Base-by-base conservation (phyloP, 2,113 vertebrate genomes). In the Carlito syrichta region DNA sequence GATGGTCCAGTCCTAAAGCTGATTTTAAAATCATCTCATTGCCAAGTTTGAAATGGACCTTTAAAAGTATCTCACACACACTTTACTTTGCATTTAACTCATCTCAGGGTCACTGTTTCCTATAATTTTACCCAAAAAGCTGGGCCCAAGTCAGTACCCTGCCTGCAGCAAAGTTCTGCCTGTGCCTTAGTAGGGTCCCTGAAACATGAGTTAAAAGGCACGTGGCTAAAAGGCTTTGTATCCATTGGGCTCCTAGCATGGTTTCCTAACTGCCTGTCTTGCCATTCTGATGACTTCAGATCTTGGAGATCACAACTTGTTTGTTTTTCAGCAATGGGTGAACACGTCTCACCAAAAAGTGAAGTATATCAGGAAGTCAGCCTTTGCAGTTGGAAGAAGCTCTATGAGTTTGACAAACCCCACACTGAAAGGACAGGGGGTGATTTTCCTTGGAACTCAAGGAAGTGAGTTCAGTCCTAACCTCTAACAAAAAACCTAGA, bases 1-100 rank as follows among this genome's bases (percentile, higher is more conserved):
- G 45, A 66, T 19, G 63, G 25, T 22, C 40, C 2, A 6, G 6
- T 73, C 30, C 12, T 87, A 30, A 76, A 27, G 48, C 27, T 54
- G 63, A 90, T 63, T 85, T 66, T 69, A 68, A 92, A 95, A 66
- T 66, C 35, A 90, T 62, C 16, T 81, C 45, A 19, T 50, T 88
- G 63, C 48, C 77, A 66, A 92, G 52, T 95, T 90, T 71, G 35
- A 90, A 93, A 83, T 6, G 66, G 40, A 73, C 82, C 92, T 88
- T 73, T 38, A 62, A 90, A 85, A 73, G n/a, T 76, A 12, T 60
- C 48, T 58, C 32, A 16, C 38, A 68, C 14, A 68, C 6, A 71
- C 60, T 71, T 84, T 60, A n/a, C 56, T 48, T 52, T 78, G 27
- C 6, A 38, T 86, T 86, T 92, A 76, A 23, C 69, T 89, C 50